Conservation (phyloP, 2,888 invertebrate genomes). For the Drosophila pegasa region DNA sequence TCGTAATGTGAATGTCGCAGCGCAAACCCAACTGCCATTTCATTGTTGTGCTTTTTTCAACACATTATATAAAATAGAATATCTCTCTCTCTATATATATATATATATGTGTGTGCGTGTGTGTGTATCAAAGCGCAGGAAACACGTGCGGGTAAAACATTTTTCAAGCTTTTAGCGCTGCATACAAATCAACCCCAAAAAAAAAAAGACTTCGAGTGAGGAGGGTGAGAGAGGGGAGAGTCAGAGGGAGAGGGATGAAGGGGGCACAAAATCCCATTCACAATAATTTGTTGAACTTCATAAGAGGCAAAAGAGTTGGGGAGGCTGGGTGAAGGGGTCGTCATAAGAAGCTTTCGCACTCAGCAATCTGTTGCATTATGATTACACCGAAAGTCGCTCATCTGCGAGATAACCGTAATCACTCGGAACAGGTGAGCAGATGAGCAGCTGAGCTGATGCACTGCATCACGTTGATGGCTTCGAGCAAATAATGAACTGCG, state of each 20-base stretch:
- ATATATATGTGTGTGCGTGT: constrained; percentile 25
- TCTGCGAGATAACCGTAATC: constrained; percentile 47
- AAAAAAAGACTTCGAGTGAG: constrained; percentile 22
- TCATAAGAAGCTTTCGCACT: constrained; percentile 35
- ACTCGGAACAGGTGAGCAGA: constrained; percentile 14
- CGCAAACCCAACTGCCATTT: constrained; percentile 67
- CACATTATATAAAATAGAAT: constrained; percentile 74
- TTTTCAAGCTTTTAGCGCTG: constrained; percentile 80
- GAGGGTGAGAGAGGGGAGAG: neutral
- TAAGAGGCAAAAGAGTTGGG: constrained; percentile 40
- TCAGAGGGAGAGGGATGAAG: constrained; percentile 1
- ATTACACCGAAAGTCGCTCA: constrained; percentile 50
- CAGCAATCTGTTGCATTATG: constrained; percentile 76
- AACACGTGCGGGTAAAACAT: constrained; percentile 80
- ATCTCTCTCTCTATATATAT: constrained; percentile 6
- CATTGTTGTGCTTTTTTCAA: constrained; percentile 73
- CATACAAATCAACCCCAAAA: constrained; percentile 78
- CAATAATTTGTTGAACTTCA: constrained; percentile 79
- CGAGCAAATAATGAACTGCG: neutral
- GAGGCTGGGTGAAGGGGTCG: no score
- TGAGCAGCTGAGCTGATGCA: constrained; percentile 4
- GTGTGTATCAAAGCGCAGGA: constrained; percentile 73
- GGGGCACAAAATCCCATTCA: constrained; percentile 59
- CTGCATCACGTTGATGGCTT: constrained; percentile 16
- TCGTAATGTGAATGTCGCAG: constrained; percentile 65